phyloP scores from a whole-genome alignment of 35 echinoderm and acorn worm genomes.

The Patiria miniata region DNA sequence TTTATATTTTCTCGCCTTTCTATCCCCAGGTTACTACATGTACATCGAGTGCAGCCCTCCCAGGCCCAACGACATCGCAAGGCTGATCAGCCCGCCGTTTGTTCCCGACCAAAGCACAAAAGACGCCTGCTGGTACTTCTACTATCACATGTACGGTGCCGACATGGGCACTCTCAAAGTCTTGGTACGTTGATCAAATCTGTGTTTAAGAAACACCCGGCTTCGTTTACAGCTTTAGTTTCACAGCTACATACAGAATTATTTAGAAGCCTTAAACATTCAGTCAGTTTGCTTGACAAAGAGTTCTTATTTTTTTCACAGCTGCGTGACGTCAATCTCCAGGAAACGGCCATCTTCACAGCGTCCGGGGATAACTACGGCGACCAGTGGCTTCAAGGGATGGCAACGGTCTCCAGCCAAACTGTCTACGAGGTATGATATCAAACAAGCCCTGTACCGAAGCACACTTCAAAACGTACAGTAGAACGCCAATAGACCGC shows the following conservation, averaged over 20 bases:
- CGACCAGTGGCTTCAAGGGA: background rate
- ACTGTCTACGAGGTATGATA: background rate
- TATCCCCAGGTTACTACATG: constrained; percentile 51
- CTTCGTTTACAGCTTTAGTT: background rate
- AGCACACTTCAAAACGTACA: too few relatives aligned
- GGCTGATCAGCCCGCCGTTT: constrained; percentile 36
- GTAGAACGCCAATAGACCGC: too few relatives aligned
- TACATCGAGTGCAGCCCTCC: constrained; percentile 53
- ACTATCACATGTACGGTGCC: constrained; percentile 66
- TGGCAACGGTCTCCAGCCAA: background rate
- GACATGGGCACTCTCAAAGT: constrained; percentile 60
- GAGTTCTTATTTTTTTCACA: background rate
- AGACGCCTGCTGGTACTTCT: constrained; percentile 45
- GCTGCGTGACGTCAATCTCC: background rate
- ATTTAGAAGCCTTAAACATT: too few relatives aligned
- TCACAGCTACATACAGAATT: too few relatives aligned
- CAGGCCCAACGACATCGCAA: background rate
- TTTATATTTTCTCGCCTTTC: background rate
- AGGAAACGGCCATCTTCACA: background rate
- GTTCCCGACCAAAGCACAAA: constrained; percentile 37
- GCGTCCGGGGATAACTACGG: background rate
- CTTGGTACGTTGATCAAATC: background rate
- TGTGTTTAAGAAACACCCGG: too few relatives aligned
- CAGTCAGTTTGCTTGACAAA: too few relatives aligned
- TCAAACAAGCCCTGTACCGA: too few relatives aligned